These are phyloP conservation scores for Synanthedon andrenaeformis DNA, from an alignment of 2,888 invertebrate species.

Conservation along the genomic window DNA sequence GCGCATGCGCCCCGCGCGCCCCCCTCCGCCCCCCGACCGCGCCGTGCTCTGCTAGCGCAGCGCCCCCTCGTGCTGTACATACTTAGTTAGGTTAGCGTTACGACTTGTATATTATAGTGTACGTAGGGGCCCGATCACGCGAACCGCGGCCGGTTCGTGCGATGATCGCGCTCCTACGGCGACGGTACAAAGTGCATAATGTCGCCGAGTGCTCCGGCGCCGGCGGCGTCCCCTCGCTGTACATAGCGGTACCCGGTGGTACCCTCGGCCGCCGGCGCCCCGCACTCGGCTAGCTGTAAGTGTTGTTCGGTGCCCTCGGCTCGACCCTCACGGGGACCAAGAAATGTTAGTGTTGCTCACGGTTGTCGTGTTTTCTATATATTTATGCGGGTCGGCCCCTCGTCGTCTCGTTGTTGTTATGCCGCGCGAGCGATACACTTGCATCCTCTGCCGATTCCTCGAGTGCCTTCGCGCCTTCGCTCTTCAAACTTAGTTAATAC, in stretches of 20 bases:
- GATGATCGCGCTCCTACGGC: conserved; percentile 37
- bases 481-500: conserved; percentile 12
- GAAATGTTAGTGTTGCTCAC: conserved; percentile 26
- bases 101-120: conserved; percentile 34
- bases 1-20: conserved; percentile 20
- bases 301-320: neutral
- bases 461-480: conserved; percentile 18
- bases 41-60: conserved; percentile 27
- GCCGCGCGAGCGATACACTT: too few species aligned
- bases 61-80: conserved; percentile 20
- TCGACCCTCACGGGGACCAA: conserved; percentile 49
- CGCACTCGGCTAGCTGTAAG: conserved; percentile 1
- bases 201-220: conserved; percentile 11
- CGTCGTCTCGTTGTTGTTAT: too few species aligned
- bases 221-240: conserved; percentile 7
- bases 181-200: conserved; percentile 61
- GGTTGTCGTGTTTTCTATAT: neutral
- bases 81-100: conserved; percentile 15
- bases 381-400: too few species aligned
- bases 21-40: conserved; percentile 1
- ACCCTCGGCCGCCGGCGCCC: neutral
- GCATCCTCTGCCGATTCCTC: conserved; percentile 25
- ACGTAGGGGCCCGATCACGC: conserved; percentile 47
- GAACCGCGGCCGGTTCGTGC: conserved; percentile 27
- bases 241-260: conserved; percentile 3